phyloP scores from a whole-genome alignment of 2,113 vertebrate genomes.

The Balaeniceps rex region DNA sequence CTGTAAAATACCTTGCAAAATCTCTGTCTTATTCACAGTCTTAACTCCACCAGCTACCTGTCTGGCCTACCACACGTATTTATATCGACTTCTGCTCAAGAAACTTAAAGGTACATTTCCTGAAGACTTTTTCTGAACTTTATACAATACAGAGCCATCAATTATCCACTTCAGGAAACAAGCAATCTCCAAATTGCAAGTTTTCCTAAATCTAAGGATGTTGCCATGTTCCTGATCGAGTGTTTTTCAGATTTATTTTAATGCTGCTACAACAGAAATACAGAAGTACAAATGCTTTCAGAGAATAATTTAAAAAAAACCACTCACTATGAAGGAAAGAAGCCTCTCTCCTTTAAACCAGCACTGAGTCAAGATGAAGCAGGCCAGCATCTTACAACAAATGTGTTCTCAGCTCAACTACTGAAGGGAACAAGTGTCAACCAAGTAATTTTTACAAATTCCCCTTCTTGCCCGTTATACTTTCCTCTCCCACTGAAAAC shows the following conservation, averaged over 20 bases:
- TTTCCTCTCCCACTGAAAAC: neutral
- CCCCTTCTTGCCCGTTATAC: neutral
- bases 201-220: conserved; percentile 4
- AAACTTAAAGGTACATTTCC: conserved; percentile 5
- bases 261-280: neutral
- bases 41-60: neutral
- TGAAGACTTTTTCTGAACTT: conserved; percentile 31
- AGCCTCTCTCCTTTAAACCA: neutral
- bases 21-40: neutral
- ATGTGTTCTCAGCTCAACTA: neutral
- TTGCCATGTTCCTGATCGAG: neutral
- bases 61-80: neutral
- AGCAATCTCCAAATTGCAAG: neutral
- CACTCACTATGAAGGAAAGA: neutral
- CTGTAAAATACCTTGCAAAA: neutral
- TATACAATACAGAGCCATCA: neutral
- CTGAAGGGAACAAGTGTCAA: neutral
- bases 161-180: conserved; percentile 36
- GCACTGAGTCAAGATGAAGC: neutral
- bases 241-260: neutral
- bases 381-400: neutral
- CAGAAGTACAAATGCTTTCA: neutral
- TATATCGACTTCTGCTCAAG: neutral
- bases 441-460: neutral
- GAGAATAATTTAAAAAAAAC: neutral